A percentile compares a stretch with the other conserved stretches of the same genome.
phyloP scores from a whole-genome alignment of 2,113 vertebrate species.

The Suricata suricatta region DNA sequence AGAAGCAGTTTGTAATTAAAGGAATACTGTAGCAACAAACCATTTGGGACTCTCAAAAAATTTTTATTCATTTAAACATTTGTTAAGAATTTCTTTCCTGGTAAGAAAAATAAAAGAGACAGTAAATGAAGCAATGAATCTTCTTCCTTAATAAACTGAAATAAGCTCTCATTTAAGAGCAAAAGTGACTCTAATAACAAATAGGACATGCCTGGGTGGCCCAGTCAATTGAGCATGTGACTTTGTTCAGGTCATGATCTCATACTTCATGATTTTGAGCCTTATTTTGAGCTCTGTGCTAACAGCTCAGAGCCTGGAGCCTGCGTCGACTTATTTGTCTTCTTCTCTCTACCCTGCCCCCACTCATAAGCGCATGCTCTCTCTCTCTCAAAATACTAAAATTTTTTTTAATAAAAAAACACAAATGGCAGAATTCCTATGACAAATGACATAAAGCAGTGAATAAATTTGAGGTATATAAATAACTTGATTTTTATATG shows the following conservation, averaged over 20 bases:
- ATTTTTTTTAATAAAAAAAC: not conserved
- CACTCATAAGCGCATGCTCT: no score
- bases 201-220: not conserved
- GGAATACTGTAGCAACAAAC: not conserved
- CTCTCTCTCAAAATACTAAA: no score
- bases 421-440: not conserved
- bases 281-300: no score
- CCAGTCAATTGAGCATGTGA: no score
- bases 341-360: no score
- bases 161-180: constrained; percentile 27
- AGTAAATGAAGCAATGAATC: not conserved
- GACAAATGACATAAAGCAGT: not conserved
- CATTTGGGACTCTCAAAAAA: not conserved
- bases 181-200: not conserved
- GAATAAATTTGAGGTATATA: not conserved
- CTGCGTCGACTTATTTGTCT: no score
- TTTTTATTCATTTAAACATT: not conserved
- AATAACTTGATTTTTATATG: not conserved
- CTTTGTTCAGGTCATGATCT: no score
- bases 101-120: constrained; percentile 2
- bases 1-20: not conserved
- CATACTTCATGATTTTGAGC: no score
- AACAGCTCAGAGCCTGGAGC: no score
- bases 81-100: not conserved
- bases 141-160: not conserved